phyloP scores from a whole-genome alignment of 2,113 vertebrate species.

The Oxyruncus cristatus region DNA sequence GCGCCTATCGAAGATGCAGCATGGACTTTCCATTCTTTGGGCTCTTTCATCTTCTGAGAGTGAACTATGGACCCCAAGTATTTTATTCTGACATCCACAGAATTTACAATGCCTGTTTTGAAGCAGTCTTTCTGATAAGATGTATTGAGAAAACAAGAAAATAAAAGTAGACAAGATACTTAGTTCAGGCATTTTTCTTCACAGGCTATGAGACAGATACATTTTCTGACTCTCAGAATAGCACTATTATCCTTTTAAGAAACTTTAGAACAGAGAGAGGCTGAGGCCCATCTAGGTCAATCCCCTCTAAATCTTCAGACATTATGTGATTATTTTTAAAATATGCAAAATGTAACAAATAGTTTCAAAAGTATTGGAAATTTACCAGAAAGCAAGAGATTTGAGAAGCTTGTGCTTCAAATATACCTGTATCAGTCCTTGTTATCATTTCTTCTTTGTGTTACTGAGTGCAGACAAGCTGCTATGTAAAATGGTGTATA shows the following conservation, averaged over 20 bases:
- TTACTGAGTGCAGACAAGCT: constrained; percentile 4
- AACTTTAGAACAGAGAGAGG: constrained; percentile 22
- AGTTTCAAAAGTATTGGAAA: not conserved
- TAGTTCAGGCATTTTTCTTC: constrained; percentile 56
- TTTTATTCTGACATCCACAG: constrained; percentile 43
- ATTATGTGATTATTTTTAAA: constrained; percentile 26
- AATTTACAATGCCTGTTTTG: constrained; percentile 61
- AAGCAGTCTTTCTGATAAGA: constrained; percentile 38
- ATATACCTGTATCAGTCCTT: not conserved
- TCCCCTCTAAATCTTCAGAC: constrained; percentile 15
- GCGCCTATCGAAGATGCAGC: constrained; percentile 3
- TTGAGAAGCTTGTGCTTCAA: not conserved
- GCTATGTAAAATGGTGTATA: constrained; percentile 18
- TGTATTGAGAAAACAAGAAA: constrained; percentile 57
- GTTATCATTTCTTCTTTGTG: not conserved
- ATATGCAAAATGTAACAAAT: constrained; percentile 24
- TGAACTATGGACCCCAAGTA: constrained; percentile 34
- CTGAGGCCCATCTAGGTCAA: constrained; percentile 27
- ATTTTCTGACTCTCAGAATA: constrained; percentile 16
- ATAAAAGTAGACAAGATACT: constrained; percentile 50
- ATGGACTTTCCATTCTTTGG: constrained; percentile 11
- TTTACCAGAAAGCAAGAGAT: not conserved
- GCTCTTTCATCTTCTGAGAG: constrained; percentile 57
- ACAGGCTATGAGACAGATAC: not conserved
- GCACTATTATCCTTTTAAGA: constrained; percentile 43